These are phyloP conservation scores for Pelagia noctiluca DNA, from an alignment of 30 jellyfish, hydroid and myxozoan species.

Conservation along the genomic window DNA sequence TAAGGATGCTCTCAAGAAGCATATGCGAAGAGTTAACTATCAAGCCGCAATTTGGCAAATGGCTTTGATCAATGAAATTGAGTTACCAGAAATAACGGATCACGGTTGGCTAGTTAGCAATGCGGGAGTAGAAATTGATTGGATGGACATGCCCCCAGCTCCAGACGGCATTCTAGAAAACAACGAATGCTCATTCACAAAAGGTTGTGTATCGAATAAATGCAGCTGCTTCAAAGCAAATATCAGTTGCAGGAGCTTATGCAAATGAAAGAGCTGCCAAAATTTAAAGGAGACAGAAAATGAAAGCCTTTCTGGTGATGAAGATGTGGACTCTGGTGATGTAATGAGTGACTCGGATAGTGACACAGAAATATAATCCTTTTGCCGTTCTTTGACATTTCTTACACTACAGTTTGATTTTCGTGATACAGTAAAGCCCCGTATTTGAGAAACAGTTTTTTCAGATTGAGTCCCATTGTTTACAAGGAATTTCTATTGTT, in stretches of 20 bases:
- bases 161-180: slow-evolving; percentile 26
- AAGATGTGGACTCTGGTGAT: too few species aligned
- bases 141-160: slow-evolving; percentile 40
- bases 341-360: too few species aligned
- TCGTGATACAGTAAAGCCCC: too few species aligned
- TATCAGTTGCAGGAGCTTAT: slow-evolving; percentile 15
- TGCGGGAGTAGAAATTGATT: slow-evolving; percentile 3
- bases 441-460: too few species aligned
- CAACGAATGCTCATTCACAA: background rate
- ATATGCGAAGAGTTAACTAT: background rate
- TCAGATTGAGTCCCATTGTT: too few species aligned
- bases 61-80: slow-evolving; percentile 1
- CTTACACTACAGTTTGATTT: too few species aligned
- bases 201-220: slow-evolving; percentile 14
- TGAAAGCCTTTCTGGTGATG: too few species aligned
- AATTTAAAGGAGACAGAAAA: too few species aligned
- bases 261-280: background rate
- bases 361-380: too few species aligned
- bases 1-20: slow-evolving; percentile 21
- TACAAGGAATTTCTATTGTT: too few species aligned
- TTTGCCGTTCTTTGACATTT: too few species aligned
- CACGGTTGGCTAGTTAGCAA: slow-evolving; percentile 6
- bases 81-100: slow-evolving; percentile 10
- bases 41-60: slow-evolving; percentile 17
- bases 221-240: slow-evolving; percentile 11